Base-by-base conservation (phyloP, 2,113 vertebrate genomes). In the Notothenia coriiceps region DNA sequence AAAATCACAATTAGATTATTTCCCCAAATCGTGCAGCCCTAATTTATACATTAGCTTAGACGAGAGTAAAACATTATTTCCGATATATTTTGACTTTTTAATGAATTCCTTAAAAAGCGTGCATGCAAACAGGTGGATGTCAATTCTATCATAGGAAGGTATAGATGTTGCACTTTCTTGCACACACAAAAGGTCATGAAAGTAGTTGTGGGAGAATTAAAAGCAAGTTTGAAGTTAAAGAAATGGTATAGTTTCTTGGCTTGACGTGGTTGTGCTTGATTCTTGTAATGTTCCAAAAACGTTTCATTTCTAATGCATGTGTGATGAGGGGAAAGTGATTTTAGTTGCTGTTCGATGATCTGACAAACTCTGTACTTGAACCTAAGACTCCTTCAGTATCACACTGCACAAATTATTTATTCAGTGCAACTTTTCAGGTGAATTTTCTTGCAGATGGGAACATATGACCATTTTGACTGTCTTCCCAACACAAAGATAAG, bases 401-500 rank as follows among this genome's bases (percentile, higher is more conserved):
- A 20, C 29, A 47, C 29, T 68, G 15, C 33, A 56, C 66, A 66
- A 1, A 56, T 55, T 44, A 63, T 44, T 20, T 79, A 29, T 10
- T 25, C 40, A 62, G 11, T 13, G 29, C 25, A 64, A 46, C 40
- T 25, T 15, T 49, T 17, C 22, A 59, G n/a, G 20, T 12, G 0
- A 40, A 40, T 69, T 56, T 65, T 56, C 46, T 54, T 64, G 33
- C 54, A 44, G 46, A 71, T 50, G 59, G 18, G 33, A 70, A 22
- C 17, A 33, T 63, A 62, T 56, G 68, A 80, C 49, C 2, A 61
- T 83, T 49, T 64, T 12, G 54, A 18, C 22, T 71, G 18, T 73
- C 14, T 70, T 62, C 25, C 52, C 60, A 69, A 35, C 65, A 71
- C 64, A 44, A 25, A 47, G n/a, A 69, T 47, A 43, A 80, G 40